Evolutionary conservation across 1,140 invertebrate genomes (phyloP).

Genomic region (Frieseomelitta varia): DNA sequence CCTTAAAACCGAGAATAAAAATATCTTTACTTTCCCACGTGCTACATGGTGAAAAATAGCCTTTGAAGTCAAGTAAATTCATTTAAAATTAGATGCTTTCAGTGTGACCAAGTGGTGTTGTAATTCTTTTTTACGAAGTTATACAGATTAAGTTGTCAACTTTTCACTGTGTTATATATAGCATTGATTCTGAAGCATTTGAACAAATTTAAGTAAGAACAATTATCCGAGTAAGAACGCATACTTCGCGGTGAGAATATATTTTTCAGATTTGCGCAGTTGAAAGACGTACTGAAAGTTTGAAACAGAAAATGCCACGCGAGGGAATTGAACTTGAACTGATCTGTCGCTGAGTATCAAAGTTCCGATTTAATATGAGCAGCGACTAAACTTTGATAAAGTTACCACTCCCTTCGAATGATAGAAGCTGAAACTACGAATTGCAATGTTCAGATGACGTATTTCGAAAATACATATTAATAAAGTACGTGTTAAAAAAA

Average conservation of each 20-base stretch:
- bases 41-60: too few relatives aligned
- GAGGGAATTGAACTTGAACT: neutral
- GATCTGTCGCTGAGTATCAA: neutral
- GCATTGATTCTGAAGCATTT: too few relatives aligned
- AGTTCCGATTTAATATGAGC: neutral
- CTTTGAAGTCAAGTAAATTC: too few relatives aligned
- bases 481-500: too few relatives aligned
- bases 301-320: neutral
- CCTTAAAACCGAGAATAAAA: too few relatives aligned
- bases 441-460: neutral
- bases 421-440: neutral
- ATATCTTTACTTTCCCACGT: too few relatives aligned
- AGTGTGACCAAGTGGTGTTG: too few relatives aligned
- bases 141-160: too few relatives aligned
- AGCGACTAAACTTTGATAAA: neutral
- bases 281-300: neutral
- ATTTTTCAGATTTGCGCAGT: neutral
- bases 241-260: neutral
- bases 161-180: too few relatives aligned
- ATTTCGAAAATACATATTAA: neutral
- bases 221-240: neutral
- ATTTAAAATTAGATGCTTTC: too few relatives aligned
- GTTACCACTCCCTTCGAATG: neutral
- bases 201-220: too few relatives aligned
- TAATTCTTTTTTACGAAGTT: too few relatives aligned